Percentiles rank a stretch among this genome's conserved stretches.
Conservation (phyloP, 2,888 invertebrate genomes). For the Axea sp. region DNA sequence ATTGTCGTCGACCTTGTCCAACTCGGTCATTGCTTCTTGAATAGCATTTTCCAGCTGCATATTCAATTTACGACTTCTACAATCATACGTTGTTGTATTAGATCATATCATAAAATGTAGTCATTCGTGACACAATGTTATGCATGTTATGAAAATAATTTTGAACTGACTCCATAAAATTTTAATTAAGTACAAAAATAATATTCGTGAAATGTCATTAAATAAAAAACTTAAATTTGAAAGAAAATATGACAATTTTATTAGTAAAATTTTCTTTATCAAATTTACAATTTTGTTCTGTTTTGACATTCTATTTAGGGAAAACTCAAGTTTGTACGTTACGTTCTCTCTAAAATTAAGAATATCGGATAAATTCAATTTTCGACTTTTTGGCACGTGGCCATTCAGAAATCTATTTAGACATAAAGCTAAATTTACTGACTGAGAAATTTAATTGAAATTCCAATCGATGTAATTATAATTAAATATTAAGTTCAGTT, state of each 20-base stretch:
- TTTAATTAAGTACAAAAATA: no score
- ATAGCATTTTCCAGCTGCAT: constrained; percentile 93
- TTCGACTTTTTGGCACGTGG: constrained; percentile 9
- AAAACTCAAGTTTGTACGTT: neutral
- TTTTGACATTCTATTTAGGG: no score
- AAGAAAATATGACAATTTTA: no score
- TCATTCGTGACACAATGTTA: no score
- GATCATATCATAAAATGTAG: neutral
- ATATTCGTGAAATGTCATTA: no score
- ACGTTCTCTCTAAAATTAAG: constrained; percentile 6
- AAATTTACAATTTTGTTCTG: no score
- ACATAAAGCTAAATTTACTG: constrained; percentile 10
- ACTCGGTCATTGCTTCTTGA: constrained; percentile 94
- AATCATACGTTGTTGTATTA: constrained; percentile 67
- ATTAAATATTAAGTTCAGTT: no score
- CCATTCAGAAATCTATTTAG: constrained; percentile 15
- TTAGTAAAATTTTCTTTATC: no score
- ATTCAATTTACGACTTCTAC: constrained; percentile 95
- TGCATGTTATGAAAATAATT: no score
- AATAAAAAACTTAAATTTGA: no score
- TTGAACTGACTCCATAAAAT: no score
- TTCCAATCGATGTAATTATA: neutral
- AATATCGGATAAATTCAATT: constrained; percentile 25
- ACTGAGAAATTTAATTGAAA: constrained; percentile 4
- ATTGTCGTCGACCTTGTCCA: constrained; percentile 81